phyloP scores from a whole-genome alignment of 2,888 invertebrate species.

The Cacoxenus indagator region DNA sequence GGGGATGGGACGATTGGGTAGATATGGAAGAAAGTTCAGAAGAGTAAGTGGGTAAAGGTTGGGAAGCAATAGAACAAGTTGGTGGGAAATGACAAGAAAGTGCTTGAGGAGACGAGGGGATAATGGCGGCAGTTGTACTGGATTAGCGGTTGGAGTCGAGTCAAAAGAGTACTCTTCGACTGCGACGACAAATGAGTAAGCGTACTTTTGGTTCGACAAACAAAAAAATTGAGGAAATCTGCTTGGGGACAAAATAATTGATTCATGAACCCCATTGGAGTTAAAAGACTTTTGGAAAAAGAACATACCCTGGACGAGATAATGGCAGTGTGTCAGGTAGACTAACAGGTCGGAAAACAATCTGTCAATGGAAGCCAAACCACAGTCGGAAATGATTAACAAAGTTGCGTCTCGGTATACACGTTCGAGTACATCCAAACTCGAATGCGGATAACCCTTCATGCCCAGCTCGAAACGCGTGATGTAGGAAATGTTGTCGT shows the following conservation, averaged over 20 bases:
- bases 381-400: conserved; percentile 18
- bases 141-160: no score
- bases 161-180: no score
- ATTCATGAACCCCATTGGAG: conserved; percentile 35
- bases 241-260: conserved; percentile 36
- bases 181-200: conserved; percentile 31
- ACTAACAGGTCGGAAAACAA: conserved; percentile 38
- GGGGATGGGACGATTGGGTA: no score
- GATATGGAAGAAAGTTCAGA: no score
- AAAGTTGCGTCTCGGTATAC: conserved; percentile 27
- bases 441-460: conserved; percentile 22
- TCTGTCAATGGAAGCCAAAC: conserved; percentile 29
- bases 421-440: background rate
- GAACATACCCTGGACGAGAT: conserved; percentile 34
- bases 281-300: conserved; percentile 39
- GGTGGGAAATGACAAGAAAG: no score
- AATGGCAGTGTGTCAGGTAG: conserved; percentile 31
- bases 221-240: conserved; percentile 31
- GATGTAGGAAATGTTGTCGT: conserved; percentile 28
- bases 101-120: no score
- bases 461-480: conserved; percentile 26
- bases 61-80: no score
- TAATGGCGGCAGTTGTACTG: no score
- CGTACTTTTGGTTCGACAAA: conserved; percentile 26
- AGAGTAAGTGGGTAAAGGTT: no score